phyloP scores from a whole-genome alignment of 2,888 invertebrate genomes.

The Bombylius major region DNA sequence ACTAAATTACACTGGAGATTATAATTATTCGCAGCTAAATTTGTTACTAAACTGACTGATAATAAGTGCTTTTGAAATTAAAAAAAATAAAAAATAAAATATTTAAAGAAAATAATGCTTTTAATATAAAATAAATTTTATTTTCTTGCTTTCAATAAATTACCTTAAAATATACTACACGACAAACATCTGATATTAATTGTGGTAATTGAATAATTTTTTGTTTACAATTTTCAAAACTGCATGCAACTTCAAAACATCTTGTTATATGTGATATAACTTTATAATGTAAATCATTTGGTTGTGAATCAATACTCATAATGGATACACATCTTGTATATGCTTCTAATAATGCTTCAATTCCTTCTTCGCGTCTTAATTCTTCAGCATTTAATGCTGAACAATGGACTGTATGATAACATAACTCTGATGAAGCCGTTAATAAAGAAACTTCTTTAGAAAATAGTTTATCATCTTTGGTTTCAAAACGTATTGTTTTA shows the following conservation, averaged over 20 bases:
- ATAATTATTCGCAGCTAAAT: slow-evolving; percentile 71
- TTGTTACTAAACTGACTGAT: slow-evolving; percentile 82
- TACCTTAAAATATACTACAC: slow-evolving; percentile 76
- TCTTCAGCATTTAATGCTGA: slow-evolving; percentile 97
- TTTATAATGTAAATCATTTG: slow-evolving; percentile 69
- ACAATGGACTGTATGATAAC: slow-evolving; percentile 92
- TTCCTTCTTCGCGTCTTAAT: slow-evolving; percentile 81
- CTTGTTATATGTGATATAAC: slow-evolving; percentile 85
- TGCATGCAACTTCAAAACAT: slow-evolving; percentile 92
- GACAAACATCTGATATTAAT: slow-evolving; percentile 73
- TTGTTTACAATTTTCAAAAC: slow-evolving; percentile 81
- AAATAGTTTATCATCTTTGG: slow-evolving; percentile 85
- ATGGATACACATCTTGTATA: slow-evolving; percentile 91
- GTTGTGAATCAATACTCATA: slow-evolving; percentile 62
- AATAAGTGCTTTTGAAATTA: slow-evolving; percentile 51
- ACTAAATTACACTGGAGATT: slow-evolving; percentile 70
- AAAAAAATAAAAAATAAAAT: slow-evolving; percentile 1
- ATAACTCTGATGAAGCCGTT: slow-evolving; percentile 85
- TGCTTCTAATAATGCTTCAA: slow-evolving; percentile 76
- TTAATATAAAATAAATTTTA: neutral
- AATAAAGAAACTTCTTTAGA: slow-evolving; percentile 71
- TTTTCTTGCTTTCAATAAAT: neutral
- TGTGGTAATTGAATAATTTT: slow-evolving; percentile 78
- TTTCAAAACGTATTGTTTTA: slow-evolving; percentile 87
- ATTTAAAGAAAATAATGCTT: neutral